A percentile compares a stretch with the other conserved stretches of the same genome.
These are phyloP conservation scores for Lota lota DNA, from an alignment of 2,113 vertebrate species.

Conservation along the genomic window DNA sequence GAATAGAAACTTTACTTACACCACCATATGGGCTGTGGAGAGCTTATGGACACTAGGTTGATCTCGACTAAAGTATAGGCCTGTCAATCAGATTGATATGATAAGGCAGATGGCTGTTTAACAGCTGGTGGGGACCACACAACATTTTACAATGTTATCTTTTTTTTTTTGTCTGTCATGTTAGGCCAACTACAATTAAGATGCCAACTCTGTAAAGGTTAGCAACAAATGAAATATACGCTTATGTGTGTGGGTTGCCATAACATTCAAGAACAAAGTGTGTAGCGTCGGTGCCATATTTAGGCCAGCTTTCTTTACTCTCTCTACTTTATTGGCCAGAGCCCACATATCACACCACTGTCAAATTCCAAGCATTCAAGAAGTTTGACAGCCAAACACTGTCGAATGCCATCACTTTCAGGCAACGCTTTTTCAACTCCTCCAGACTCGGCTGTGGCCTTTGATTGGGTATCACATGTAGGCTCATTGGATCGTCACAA, in stretches of 20 bases:
- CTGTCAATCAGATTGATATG: neutral
- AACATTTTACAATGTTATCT: neutral
- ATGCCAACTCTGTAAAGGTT: neutral
- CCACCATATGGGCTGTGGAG: neutral
- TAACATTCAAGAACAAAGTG: neutral
- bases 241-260: neutral
- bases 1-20: neutral
- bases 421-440: neutral
- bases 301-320: conserved; percentile 25
- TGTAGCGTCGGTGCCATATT: neutral
- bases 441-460: no score
- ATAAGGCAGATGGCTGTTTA: neutral
- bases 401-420: conserved; percentile 14
- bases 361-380: conserved; percentile 45
- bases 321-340: conserved; percentile 42
- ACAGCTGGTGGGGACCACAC: neutral
- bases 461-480: no score
- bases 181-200: neutral
- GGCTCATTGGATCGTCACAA: no score
- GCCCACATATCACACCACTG: conserved; percentile 41
- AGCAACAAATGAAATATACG: neutral
- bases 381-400: conserved; percentile 52
- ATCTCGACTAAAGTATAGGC: neutral
- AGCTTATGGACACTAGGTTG: neutral
- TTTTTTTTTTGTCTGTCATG: neutral